Percentiles rank a stretch among this genome's conserved stretches.
phyloP scores from a whole-genome alignment of 2,888 invertebrate genomes.

The Parasteatoda lunata region DNA sequence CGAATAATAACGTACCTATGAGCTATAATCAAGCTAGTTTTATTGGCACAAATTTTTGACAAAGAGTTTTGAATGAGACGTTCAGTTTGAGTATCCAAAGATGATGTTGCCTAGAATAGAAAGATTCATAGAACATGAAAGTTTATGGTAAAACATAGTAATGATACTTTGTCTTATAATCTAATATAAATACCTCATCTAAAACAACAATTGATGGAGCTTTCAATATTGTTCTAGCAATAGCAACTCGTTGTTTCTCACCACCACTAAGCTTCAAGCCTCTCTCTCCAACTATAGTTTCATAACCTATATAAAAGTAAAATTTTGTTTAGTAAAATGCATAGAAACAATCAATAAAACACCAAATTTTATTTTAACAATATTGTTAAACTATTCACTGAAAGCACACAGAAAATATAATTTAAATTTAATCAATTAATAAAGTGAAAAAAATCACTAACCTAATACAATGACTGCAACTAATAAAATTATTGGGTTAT shows the following conservation, averaged over 20 bases:
- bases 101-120: constrained; percentile 81
- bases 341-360: neutral
- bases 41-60: constrained; percentile 84
- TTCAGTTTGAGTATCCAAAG: constrained; percentile 96
- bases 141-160: neutral
- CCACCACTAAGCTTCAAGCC: constrained; percentile 96
- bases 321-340: no score
- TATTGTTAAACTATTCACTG: neutral
- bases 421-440: neutral
- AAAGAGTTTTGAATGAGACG: constrained; percentile 89
- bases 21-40: constrained; percentile 95
- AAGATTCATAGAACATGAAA: neutral
- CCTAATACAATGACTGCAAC: neutral
- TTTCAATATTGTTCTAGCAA: constrained; percentile 95
- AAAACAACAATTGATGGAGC: constrained; percentile 90
- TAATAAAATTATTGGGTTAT: neutral
- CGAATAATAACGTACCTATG: constrained; percentile 78
- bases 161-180: no score
- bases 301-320: constrained; percentile 77
- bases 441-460: neutral
- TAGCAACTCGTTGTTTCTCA: constrained; percentile 97
- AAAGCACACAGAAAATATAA: neutral
- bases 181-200: constrained; percentile 82
- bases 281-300: constrained; percentile 93
- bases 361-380: neutral